Conservation (phyloP, 2,113 vertebrate species). For the Microcebus ravelobensis region DNA sequence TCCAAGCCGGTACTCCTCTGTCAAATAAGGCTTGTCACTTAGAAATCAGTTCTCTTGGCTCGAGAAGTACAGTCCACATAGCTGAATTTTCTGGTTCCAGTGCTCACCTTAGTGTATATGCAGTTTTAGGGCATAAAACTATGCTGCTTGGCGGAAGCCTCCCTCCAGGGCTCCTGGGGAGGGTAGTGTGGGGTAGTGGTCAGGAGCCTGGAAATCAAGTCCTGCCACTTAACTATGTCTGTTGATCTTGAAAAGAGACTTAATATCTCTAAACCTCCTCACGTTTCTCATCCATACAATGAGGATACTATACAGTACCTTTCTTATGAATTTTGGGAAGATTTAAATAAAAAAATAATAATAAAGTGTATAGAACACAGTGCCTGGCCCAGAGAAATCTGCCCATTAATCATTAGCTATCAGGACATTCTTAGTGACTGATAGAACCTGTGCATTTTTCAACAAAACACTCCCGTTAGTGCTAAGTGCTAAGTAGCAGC, state of each 20-base stretch:
- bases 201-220: rapidly evolving
- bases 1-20: background rate
- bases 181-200: rapidly evolving
- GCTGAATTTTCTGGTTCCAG: background rate
- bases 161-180: background rate
- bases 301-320: background rate
- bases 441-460: background rate
- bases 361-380: background rate
- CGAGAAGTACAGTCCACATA: background rate
- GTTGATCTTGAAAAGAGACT: background rate
- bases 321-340: background rate
- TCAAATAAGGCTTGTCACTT: background rate
- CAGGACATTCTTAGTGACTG: background rate
- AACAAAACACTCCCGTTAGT: background rate
- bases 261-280: background rate
- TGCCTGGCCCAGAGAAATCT: background rate
- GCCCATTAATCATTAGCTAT: background rate
- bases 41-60: background rate
- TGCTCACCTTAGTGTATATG: background rate
- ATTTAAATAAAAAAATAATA: background rate
- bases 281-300: background rate
- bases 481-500: too few species aligned
- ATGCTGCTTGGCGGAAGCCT: background rate
- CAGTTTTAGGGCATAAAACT: background rate
- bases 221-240: background rate